phyloP scores from a whole-genome alignment of 2,888 invertebrate genomes.

The Melanchra persicariae region DNA sequence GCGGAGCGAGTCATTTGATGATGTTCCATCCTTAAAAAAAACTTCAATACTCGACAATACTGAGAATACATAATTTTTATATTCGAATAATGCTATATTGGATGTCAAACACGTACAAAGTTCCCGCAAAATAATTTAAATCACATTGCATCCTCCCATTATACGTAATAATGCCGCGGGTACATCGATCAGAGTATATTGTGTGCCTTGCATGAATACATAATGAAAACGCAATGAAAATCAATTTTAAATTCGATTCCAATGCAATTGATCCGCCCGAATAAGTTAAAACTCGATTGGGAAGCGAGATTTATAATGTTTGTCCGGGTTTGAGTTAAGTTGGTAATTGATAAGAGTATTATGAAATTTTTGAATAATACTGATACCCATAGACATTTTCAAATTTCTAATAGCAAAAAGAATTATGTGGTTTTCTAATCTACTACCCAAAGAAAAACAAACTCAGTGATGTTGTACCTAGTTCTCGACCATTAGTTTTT shows the following conservation, averaged over 20 bases:
- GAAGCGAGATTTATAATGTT: conserved; percentile 54
- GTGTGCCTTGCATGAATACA: conserved; percentile 55
- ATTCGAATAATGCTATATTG: conserved; percentile 13
- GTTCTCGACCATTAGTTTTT: too few relatives aligned
- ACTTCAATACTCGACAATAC: neutral
- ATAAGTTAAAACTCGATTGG: conserved; percentile 59
- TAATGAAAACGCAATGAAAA: conserved; percentile 56
- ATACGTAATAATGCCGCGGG: conserved; percentile 32
- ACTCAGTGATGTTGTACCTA: too few relatives aligned
- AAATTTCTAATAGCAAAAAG: too few relatives aligned
- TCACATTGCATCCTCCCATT: conserved; percentile 12
- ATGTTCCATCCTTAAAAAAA: too few relatives aligned
- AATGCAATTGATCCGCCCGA: conserved; percentile 65
- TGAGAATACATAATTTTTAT: conserved; percentile 4
- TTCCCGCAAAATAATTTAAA: conserved; percentile 20
- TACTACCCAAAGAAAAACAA: too few relatives aligned
- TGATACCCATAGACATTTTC: too few relatives aligned
- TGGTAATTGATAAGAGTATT: neutral
- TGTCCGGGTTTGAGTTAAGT: conserved; percentile 9
- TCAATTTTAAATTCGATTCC: conserved; percentile 70
- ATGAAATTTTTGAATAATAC: neutral
- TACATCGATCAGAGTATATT: conserved; percentile 46
- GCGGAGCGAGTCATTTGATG: too few relatives aligned
- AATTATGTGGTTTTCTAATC: too few relatives aligned
- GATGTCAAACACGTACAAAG: conserved; percentile 6